These are phyloP conservation scores for Strigamia crassipes DNA, from an alignment of 2,888 invertebrate species.

Conservation along the genomic window DNA sequence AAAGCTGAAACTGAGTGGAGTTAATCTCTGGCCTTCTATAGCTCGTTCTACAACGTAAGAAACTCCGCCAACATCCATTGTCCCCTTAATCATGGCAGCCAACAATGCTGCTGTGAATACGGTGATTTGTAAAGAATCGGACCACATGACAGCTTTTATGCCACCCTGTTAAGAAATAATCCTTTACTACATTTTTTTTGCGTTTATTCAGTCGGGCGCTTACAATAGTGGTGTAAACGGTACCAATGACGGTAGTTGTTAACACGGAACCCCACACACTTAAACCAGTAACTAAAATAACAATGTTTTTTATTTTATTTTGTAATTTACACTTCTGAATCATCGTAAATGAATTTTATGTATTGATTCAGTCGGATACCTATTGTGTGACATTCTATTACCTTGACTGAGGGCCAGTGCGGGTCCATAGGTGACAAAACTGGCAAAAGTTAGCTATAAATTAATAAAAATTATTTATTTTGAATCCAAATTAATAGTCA, in stretches of 20 bases:
- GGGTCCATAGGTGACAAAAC: constrained; percentile 45
- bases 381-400: background rate
- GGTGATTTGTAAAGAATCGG: constrained; percentile 24
- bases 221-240: constrained; percentile 44
- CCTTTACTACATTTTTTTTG: background rate
- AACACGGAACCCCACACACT: constrained; percentile 41
- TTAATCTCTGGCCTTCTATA: background rate
- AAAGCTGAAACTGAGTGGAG: background rate
- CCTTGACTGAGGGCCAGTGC: constrained; percentile 46
- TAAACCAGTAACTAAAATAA: constrained; percentile 43
- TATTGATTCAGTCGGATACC: no score
- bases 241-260: constrained; percentile 36
- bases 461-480: background rate
- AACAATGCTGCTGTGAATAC: constrained; percentile 39
- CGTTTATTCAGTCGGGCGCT: background rate
- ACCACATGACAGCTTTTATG: constrained; percentile 46
- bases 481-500: no score
- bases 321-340: no score
- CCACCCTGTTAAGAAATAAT: constrained; percentile 37
- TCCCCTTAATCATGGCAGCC: constrained; percentile 27
- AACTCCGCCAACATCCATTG: background rate
- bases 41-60: background rate
- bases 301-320: no score
- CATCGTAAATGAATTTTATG: no score
- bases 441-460: constrained; percentile 33